phyloP scores from a whole-genome alignment of 2,113 vertebrate species.

The Chloebia gouldiae region DNA sequence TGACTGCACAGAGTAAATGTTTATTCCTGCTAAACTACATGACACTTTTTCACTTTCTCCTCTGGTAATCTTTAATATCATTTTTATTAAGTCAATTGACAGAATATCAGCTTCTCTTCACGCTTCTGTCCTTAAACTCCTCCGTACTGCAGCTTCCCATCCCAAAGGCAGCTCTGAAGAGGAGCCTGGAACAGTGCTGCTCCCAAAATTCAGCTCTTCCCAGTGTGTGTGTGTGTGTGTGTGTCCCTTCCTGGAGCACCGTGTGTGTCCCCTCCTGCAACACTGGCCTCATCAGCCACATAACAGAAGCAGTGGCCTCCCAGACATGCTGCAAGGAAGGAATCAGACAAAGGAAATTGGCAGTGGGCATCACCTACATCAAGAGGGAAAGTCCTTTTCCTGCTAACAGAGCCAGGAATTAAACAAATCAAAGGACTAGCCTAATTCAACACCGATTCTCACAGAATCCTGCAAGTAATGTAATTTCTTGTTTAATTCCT shows the following conservation, averaged over 20 bases:
- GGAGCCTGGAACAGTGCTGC: neutral
- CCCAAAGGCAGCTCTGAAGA: neutral
- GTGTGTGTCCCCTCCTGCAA: neutral
- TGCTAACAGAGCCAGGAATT: neutral
- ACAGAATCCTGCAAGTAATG: neutral
- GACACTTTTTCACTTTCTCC: neutral
- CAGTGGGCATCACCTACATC: neutral
- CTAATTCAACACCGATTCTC: neutral
- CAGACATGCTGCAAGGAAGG: neutral
- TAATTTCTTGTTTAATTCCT: neutral
- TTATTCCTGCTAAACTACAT: neutral
- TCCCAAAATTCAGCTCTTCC: neutral
- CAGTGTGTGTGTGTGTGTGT: neutral
- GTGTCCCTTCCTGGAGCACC: neutral
- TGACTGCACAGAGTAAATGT: fast-evolving
- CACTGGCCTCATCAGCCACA: neutral
- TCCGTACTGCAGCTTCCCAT: neutral
- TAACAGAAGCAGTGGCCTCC: neutral
- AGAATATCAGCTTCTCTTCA: neutral
- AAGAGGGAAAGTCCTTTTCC: neutral
- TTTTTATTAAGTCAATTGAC: neutral
- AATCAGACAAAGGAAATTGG: neutral
- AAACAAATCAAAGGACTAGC: neutral
- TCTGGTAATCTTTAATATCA: neutral
- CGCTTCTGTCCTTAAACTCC: neutral